A percentile compares a stretch with the other conserved stretches of the same genome.
phyloP scores from a whole-genome alignment of 1,140 invertebrate genomes.

The Neuroterus valhalla region DNA sequence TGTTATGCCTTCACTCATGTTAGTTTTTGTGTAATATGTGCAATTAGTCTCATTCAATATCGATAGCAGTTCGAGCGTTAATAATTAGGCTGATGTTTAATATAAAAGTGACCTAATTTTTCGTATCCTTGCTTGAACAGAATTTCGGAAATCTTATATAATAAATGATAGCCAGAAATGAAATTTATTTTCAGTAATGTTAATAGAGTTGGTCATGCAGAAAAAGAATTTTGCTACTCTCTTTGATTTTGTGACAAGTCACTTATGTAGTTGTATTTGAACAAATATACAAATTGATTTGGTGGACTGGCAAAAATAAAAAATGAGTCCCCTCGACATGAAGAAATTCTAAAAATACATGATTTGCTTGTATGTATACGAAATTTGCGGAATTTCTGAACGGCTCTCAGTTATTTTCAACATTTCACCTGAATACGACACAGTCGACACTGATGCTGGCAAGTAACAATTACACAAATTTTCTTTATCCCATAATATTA shows the following conservation, averaged over 20 bases:
- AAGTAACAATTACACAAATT: constrained; percentile 44
- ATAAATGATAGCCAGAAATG: too few relatives aligned
- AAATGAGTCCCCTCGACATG: constrained; percentile 57
- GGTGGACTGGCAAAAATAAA: constrained; percentile 57
- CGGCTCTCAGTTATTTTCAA: constrained; percentile 56
- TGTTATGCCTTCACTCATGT: too few relatives aligned
- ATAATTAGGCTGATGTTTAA: too few relatives aligned
- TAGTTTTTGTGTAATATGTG: too few relatives aligned
- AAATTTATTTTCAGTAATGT: too few relatives aligned
- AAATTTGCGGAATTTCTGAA: constrained; percentile 50
- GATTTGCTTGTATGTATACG: constrained; percentile 56
- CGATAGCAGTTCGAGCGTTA: too few relatives aligned
- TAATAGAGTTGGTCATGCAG: background rate
- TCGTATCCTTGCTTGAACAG: too few relatives aligned
- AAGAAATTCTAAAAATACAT: constrained; percentile 60
- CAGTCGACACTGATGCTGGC: constrained; percentile 50
- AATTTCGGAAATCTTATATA: too few relatives aligned
- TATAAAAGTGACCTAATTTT: too few relatives aligned
- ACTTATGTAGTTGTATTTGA: constrained; percentile 31
- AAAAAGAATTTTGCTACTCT: background rate
- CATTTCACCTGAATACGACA: constrained; percentile 55
- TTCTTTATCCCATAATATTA: background rate
- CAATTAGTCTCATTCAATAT: too few relatives aligned
- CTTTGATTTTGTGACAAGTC: background rate
- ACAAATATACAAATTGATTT: constrained; percentile 60